These are phyloP conservation scores for Drosophila kohkoa DNA, from an alignment of 1,140 invertebrate genomes.

Conservation along the genomic window DNA sequence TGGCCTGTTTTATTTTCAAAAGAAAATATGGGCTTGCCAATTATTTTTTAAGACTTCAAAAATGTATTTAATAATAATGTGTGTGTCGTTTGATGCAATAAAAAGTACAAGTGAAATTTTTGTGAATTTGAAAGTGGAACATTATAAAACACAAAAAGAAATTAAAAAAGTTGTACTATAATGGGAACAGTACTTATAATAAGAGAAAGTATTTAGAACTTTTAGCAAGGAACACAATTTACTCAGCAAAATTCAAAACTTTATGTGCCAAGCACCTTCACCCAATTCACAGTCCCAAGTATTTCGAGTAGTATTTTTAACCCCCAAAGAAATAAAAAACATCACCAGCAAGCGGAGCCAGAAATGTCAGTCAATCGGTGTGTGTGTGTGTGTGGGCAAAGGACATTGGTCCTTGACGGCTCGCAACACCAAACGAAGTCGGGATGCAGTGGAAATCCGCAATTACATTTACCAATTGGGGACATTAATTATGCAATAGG, in stretches of 20 bases:
- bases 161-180: background rate
- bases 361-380: background rate
- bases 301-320: too few species aligned
- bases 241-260: too few species aligned
- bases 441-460: constrained; percentile 25
- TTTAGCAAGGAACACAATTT: too few species aligned
- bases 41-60: too few species aligned
- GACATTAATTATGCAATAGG: constrained; percentile 69
- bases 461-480: constrained; percentile 44
- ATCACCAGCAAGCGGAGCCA: background rate
- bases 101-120: background rate
- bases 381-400: background rate
- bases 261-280: too few species aligned
- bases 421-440: background rate
- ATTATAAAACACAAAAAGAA: background rate
- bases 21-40: too few species aligned
- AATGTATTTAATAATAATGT: too few species aligned
- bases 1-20: too few species aligned
- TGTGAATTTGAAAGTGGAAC: background rate
- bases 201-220: too few species aligned
- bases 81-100: background rate
- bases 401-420: background rate
- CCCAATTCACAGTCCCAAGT: too few species aligned
- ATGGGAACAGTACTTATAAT: too few species aligned
- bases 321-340: background rate